Evolutionary conservation across 2,113 vertebrate species (phyloP), one percentile per base, ranked within the genome.

Genomic region (Lepus timidus): DNA sequence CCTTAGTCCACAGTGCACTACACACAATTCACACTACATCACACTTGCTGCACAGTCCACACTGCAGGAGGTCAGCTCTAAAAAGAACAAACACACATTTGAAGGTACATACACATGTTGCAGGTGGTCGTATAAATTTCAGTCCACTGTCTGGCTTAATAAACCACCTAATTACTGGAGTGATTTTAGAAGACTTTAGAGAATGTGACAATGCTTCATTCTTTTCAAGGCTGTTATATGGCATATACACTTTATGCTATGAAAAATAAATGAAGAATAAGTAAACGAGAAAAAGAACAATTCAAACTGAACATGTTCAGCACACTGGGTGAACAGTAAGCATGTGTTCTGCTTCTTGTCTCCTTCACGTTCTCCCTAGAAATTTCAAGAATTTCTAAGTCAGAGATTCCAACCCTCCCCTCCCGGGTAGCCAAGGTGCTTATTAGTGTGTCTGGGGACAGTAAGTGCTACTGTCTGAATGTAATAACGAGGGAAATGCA

Each of bases 1-100:
- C 1, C 36, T 16, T 3, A 3, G 2, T 8, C 17, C 20, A 11
- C 0, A 9, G 55, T 55, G 2, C 16, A 4, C 5, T 20, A 8
- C 2, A 19, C 44, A 44, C 6, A 7, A 1, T 58, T 14, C 55
- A 58, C 55, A 58, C 55, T 17, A 11, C 13, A 58, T 19, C 17
- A 19, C 55, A 58, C 12, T 58, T 44, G 44, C 44, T 44, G 44
- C 44, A 44, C 44, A 44, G 44, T 58, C 55, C 55, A 58, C 55
- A 58, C 55, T 17, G 55, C 55, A 16, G 14, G 19, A 58, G 55
- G 12, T 58, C 55, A 4, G 55, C 13, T 16, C 3, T 58, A 20
- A 14, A 58, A 19, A 58, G 55, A 58, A 84, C 9, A 17, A 14
- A n/a, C 22, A 27, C 9, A 36, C 9, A 29, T 4, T 4, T n/a